These are phyloP conservation scores for Trididemnum clinides DNA, from an alignment of 23 tunicate species.

Conservation along the genomic window DNA sequence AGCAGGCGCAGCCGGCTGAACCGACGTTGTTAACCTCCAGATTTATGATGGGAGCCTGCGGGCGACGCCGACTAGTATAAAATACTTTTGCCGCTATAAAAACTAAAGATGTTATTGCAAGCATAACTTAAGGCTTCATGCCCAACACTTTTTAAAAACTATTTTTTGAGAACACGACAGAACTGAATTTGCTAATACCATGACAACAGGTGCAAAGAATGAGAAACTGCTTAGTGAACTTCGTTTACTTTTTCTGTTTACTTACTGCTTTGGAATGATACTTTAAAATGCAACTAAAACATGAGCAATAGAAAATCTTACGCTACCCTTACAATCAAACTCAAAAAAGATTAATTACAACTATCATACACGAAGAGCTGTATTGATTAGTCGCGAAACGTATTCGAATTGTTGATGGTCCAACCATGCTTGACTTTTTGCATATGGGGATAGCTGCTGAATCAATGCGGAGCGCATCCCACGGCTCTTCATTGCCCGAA, in stretches of 20 bases:
- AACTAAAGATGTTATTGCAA: too few species aligned
- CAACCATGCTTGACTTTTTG: slow-evolving; percentile 69
- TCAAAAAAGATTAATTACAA: background rate
- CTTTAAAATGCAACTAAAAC: background rate
- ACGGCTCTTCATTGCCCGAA: slow-evolving; percentile 80
- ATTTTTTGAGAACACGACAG: background rate
- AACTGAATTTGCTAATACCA: background rate
- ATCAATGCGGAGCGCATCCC: slow-evolving; percentile 55
- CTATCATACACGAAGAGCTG: slow-evolving; percentile 59
- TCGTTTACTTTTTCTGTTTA: too few species aligned
- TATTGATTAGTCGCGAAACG: slow-evolving; percentile 82
- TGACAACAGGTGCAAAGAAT: too few species aligned
- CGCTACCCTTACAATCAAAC: background rate
- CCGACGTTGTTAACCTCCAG: too few species aligned
- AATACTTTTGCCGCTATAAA: too few species aligned
- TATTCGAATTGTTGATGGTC: slow-evolving; percentile 94
- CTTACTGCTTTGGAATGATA: too few species aligned
- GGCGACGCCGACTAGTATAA: too few species aligned
- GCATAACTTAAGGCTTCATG: background rate
- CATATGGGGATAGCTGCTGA: slow-evolving; percentile 41
- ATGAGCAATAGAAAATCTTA: background rate
- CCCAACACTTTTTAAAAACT: background rate
- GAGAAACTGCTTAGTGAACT: too few species aligned
- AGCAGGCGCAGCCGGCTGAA: too few species aligned
- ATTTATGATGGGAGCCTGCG: too few species aligned